phyloP scores from a whole-genome alignment of 2,113 vertebrate species.

The Agelaius tricolor region DNA sequence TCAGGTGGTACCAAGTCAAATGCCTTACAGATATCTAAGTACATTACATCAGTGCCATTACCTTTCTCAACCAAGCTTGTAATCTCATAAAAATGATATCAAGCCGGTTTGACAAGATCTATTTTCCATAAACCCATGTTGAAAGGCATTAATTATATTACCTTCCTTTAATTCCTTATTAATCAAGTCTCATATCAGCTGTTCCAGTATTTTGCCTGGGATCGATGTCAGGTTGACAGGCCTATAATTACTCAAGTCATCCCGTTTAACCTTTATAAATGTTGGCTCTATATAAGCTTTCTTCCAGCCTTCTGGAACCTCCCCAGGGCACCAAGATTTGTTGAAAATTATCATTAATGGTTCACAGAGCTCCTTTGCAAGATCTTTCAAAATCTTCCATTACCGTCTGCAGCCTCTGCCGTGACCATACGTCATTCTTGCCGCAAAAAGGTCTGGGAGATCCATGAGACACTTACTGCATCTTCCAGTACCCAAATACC shows the following conservation, averaged over 20 bases:
- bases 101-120: conserved; percentile 68
- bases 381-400: conserved; percentile 43
- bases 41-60: conserved; percentile 57
- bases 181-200: conserved; percentile 70
- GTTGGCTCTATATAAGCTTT: conserved; percentile 62
- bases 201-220: conserved; percentile 68
- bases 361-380: conserved; percentile 39
- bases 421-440: neutral
- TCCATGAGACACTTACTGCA: neutral
- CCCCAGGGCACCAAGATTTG: conserved; percentile 57
- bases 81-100: conserved; percentile 67
- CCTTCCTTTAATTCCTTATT: conserved; percentile 72
- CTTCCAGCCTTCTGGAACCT: conserved; percentile 55
- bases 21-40: conserved; percentile 49
- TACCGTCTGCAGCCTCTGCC: neutral
- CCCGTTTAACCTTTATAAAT: conserved; percentile 67
- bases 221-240: conserved; percentile 69
- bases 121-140: conserved; percentile 66
- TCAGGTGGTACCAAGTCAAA: conserved; percentile 45
- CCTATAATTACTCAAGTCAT: conserved; percentile 66
- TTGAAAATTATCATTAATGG: conserved; percentile 57
- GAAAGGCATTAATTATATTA: conserved; percentile 73
- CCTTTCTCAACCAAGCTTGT: conserved; percentile 64
- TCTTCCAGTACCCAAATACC: neutral
- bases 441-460: neutral